Evolutionary conservation across 2,797 vertebrate genomes (phyloP), one percentile per base, ranked within the genome.

Genomic region (Poecilia gillii): DNA sequence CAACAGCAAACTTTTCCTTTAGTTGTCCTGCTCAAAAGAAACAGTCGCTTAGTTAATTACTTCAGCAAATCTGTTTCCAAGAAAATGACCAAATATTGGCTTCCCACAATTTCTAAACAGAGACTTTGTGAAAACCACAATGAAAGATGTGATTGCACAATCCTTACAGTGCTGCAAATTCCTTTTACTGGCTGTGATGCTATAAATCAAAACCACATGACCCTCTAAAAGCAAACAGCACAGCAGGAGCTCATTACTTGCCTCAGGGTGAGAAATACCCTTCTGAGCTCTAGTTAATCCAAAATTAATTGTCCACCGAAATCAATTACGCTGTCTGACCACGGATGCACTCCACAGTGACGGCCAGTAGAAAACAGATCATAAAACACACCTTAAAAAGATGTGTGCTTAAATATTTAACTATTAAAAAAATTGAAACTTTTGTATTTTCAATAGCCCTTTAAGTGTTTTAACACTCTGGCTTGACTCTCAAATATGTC

Each of bases 261-360:
- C 81, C 73, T 70, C 66, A 1, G 76, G 80, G 57, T 73, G 71
- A 88, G 72, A 80, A 71, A 39, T 76, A 70, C 86, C 71, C 74
- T 28, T 79, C 59, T 73, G 73, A 84, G 70, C 77, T 81, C 72
- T 76, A 73, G 72, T 82, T 86, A 82, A 88, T 88, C 77, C 79
- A 75, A 77, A 89, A 82, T 84, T 66, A 90, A 88, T 82, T 83
- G 68, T 78, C 72, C 23, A 82, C 46, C 76, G 39, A 87, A 84
- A 76, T 76, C 20, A 83, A 79, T 75, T 25, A 51, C 72, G 23
- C 20, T 41, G 18, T 74, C 79, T 80, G 62, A 72, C 64, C 74
- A 68, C 74, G 33, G 76, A 66, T 79, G 55, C 55, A 53, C 25
- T 84, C 45, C 75, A 41, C 55, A 74, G 59, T 62, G 76, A 75